Evolutionary conservation across 2,113 vertebrate species (phyloP), one percentile per base, ranked within the genome.

Genomic region (Microcebus murinus): DNA sequence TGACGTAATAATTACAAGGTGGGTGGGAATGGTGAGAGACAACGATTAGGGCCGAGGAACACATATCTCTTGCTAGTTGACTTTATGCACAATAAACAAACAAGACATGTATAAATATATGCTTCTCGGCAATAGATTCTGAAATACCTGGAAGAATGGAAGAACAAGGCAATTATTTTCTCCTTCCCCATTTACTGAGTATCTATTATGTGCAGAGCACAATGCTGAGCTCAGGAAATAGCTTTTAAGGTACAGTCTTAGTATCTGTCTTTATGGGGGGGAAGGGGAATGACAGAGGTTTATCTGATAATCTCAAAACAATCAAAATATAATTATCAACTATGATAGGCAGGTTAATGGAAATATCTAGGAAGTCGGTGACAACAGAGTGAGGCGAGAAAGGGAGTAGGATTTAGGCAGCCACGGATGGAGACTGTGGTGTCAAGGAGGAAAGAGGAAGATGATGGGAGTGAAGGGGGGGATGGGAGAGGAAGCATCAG

Each of bases 271-370:
- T 91, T 87, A 87, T 84, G 8, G 45, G 45, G 45, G 48, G 15
- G 52, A 34, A 79, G 14, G 15, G 86, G 57, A 59, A 93, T 74
- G 73, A 42, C 39, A 91, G 31, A 36, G 57, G 27, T 36, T 29
- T 61, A 71, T 63, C 36, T n/a, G 36, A 88, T 87, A 81, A 73
- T 67, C 67, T 95, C 39, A 97, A 96, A 79, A 89, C 81, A n/a
- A 48, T 23, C 36, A 7, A 76, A 45, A 82, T 77, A 76, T 59
- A 93, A 55, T 59, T 57, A 68, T 71, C 31, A 74, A 65, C 31
- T 55, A 82, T 67, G 63, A 21, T 21, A 65, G 65, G 11, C 18
- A 42, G 13, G 27, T 27, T 80, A 48, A 70, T 31, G 14, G 67
- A 79, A 86, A 50, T n/a, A 88, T 86, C 18, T 85, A 71, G 65